These are phyloP conservation scores for Halcyon smyrnensis DNA, from an alignment of 2,797 vertebrate genomes.

Conservation along the genomic window DNA sequence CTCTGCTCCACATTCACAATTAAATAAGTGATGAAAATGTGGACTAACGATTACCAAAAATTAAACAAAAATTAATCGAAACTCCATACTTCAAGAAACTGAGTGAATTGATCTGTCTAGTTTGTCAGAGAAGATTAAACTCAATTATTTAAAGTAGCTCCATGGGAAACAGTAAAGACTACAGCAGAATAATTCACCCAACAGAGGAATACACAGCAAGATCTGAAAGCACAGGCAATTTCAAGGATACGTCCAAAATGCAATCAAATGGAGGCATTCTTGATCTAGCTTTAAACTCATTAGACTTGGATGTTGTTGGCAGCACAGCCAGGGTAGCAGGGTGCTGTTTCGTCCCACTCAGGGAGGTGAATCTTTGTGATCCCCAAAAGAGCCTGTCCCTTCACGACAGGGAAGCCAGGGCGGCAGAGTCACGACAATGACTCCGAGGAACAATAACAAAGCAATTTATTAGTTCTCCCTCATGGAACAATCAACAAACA, in stretches of 20 bases:
- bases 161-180: neutral
- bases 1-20: neutral
- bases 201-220: neutral
- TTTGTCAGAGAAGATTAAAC: neutral
- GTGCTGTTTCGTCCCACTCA: neutral
- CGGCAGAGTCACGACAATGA: too few species aligned
- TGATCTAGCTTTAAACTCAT: neutral
- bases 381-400: too few species aligned
- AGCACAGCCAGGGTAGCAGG: neutral
- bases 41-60: neutral
- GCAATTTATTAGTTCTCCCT: too few species aligned
- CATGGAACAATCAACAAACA: too few species aligned
- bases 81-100: neutral
- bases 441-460: too few species aligned
- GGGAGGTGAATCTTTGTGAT: too few species aligned
- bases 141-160: neutral
- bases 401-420: too few species aligned
- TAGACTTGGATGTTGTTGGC: neutral
- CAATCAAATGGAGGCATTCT: neutral
- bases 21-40: neutral
- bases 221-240: neutral
- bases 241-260: neutral
- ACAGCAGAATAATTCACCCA: neutral
- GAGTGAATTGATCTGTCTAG: fast-evolving
- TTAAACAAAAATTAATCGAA: neutral